Percentiles rank a stretch among this genome's conserved stretches.
These are phyloP conservation scores for Tachuris rubrigastra DNA, from an alignment of 2,113 vertebrate species.

Conservation along the genomic window DNA sequence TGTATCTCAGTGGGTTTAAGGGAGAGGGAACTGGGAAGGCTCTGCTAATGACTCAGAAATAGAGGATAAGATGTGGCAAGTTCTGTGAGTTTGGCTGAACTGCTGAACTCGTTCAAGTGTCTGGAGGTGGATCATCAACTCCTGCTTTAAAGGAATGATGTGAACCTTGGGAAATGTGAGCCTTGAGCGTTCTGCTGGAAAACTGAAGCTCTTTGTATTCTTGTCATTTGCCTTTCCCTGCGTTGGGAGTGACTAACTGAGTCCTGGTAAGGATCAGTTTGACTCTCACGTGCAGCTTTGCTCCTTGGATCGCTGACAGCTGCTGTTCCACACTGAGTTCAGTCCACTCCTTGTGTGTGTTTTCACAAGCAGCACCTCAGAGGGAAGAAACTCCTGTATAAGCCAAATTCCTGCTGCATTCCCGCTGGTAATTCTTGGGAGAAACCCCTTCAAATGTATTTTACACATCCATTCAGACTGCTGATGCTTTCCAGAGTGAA, in stretches of 20 bases:
- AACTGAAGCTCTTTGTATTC: not conserved
- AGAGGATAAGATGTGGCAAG: not conserved
- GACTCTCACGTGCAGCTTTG: accelerated
- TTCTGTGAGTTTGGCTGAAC: not conserved
- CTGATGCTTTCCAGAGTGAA: not conserved
- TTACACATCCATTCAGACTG: not conserved
- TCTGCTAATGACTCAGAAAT: not conserved
- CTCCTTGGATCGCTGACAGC: not conserved
- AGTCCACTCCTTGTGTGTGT: not conserved
- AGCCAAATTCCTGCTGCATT: not conserved
- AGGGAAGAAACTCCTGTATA: not conserved
- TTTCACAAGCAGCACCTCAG: not conserved
- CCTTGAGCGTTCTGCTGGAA: not conserved
- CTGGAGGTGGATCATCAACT: not conserved
- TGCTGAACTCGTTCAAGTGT: not conserved
- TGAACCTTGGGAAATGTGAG: not conserved
- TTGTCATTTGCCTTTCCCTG: not conserved
- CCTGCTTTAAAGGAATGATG: not conserved
- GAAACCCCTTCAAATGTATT: not conserved
- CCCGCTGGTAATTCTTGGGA: not conserved
- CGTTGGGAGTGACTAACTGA: accelerated
- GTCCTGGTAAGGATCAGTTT: not conserved
- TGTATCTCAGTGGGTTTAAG: not conserved
- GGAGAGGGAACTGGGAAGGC: not conserved
- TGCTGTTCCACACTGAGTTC: accelerated